These are phyloP conservation scores for Andrena minutula DNA, from an alignment of 2,888 invertebrate genomes.

Conservation along the genomic window DNA sequence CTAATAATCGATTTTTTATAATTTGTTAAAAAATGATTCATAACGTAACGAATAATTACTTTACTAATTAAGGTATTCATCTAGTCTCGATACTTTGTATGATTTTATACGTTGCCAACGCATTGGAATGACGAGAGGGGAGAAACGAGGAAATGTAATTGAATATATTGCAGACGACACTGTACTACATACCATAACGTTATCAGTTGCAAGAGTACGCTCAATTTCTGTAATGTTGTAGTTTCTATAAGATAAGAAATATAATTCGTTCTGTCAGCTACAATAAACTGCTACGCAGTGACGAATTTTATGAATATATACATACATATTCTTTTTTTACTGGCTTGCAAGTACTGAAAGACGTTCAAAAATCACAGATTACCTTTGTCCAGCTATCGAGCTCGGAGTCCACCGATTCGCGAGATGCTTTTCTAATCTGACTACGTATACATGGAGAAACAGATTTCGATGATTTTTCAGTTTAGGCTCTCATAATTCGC, in stretches of 20 bases:
- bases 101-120: constrained; percentile 76
- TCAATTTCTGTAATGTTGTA: constrained; percentile 66
- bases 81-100: constrained; percentile 78
- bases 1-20: constrained; percentile 69
- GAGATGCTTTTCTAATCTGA: constrained; percentile 33
- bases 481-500: constrained; percentile 37
- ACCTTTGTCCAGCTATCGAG: neutral
- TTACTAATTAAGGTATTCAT: constrained; percentile 74
- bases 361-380: neutral
- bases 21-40: constrained; percentile 71
- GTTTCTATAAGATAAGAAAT: constrained; percentile 53
- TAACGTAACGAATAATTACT: constrained; percentile 71
- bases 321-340: constrained; percentile 24
- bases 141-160: constrained; percentile 41
- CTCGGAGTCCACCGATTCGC: constrained; percentile 8
- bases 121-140: constrained; percentile 64
- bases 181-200: constrained; percentile 45
- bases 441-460: neutral
- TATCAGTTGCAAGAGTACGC: constrained; percentile 60
- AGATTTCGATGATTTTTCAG: constrained; percentile 31
- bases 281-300: constrained; percentile 32
- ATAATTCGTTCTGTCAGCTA: constrained; percentile 47
- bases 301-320: constrained; percentile 34
- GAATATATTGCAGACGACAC: constrained; percentile 42
- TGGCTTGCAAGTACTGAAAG: constrained; percentile 24